Evolutionary conservation across 2,888 invertebrate species (phyloP), one percentile per base, ranked within the genome.

Genomic region (Acleris laterana): DNA sequence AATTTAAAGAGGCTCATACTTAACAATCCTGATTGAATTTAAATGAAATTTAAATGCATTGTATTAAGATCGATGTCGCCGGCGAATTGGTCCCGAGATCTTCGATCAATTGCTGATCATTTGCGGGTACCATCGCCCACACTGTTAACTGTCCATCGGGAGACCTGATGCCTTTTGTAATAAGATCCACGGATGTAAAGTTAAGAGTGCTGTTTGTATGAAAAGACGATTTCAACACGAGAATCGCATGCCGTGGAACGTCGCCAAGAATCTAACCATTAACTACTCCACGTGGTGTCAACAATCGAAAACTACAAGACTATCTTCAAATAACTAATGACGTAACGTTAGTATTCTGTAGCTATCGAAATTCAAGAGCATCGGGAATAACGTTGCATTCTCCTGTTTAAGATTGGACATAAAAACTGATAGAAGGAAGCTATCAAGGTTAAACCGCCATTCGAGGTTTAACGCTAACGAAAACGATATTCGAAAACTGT

Each of bases 211-310:
- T n/a, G n/a, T n/a, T n/a, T n/a, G 44, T 32, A 38, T 7, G 32
- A 11, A 53, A n/a, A 52, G 52, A n/a, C 52, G 9, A 52, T 32
- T 38, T 9, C 38, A 38, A 13, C 32, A 6, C 38, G 38, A 38
- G 38, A 38, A 13, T 13, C 38, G 38, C 13, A 38, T 1, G 38
- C 38, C 28, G 13, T 64, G 63, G 59, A 58, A 38, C 59, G 48
- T 17, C 22, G 59, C 63, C 63, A 64, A 64, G 38, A 53, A 49
- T 64, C 19, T 48, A 58, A 46, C 16, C 11, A 38, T n/a, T 19
- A 38, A 28, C 28, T 25, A 48, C 7, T 22, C 20, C 52, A 51
- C 52, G 53, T 48, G 46, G 25, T 55, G 42, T 55, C 38, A 55
- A 55, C 55, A 55, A 22, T 42, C 53, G 38, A 46, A n/a, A 46